These are phyloP conservation scores for Ceyx cyanopectus DNA, from an alignment of 2,113 vertebrate species.

Conservation along the genomic window DNA sequence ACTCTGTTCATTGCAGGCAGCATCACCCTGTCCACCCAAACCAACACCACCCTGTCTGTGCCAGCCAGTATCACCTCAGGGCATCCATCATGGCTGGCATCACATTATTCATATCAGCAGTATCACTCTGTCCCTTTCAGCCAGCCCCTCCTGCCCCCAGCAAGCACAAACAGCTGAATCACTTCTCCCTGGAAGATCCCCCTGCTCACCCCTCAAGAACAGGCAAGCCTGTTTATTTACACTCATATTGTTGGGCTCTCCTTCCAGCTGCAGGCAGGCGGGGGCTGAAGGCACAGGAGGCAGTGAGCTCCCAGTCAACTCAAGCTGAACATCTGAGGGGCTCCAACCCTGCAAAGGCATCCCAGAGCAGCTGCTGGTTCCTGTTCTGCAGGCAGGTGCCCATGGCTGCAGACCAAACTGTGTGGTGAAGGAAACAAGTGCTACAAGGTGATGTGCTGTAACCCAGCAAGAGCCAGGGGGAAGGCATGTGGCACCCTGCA, in stretches of 20 bases:
- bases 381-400: neutral
- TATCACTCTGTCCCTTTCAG: neutral
- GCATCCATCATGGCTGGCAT: neutral
- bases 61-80: neutral
- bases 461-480: neutral
- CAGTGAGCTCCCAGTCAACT: neutral
- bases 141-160: neutral
- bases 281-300: neutral
- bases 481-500: neutral
- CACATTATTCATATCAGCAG: rapidly evolving
- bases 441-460: neutral
- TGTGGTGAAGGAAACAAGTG: rapidly evolving
- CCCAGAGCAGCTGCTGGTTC: neutral
- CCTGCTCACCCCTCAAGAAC: neutral
- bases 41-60: neutral
- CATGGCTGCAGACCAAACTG: neutral
- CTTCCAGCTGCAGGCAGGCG: rapidly evolving
- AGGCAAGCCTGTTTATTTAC: neutral
- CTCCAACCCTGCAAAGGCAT: neutral
- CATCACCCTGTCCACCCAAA: neutral
- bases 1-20: neutral
- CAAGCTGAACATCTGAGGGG: neutral
- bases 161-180: neutral
- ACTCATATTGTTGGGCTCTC: neutral
- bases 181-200: neutral